Evolutionary conservation across 2,797 vertebrate genomes (phyloP).

Genomic region (Amazona finschi): DNA sequence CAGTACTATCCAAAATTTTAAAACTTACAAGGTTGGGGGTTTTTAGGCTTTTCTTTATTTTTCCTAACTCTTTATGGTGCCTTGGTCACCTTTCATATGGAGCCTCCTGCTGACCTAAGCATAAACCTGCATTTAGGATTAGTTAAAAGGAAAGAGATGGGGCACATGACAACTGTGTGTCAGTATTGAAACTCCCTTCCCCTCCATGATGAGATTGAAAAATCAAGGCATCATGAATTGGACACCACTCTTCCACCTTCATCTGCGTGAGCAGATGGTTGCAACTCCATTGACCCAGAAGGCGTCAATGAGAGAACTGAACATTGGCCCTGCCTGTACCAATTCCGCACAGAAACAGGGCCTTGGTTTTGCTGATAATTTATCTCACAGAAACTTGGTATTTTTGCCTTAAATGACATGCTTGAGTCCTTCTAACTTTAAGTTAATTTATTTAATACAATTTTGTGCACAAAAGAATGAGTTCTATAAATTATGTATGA

Average conservation of each 20-base stretch:
- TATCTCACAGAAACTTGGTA: slow-evolving; percentile 84
- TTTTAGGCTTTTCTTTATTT: slow-evolving; percentile 60
- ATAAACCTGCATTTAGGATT: slow-evolving; percentile 45
- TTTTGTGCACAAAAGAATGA: slow-evolving; percentile 86
- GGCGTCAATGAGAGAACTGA: background rate
- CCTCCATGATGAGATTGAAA: slow-evolving; percentile 11
- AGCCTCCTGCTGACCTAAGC: slow-evolving; percentile 47
- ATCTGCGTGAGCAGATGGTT: background rate
- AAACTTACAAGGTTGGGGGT: background rate
- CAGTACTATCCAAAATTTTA: slow-evolving; percentile 63
- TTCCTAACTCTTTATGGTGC: slow-evolving; percentile 79
- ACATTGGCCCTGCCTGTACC: background rate
- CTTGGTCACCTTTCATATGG: slow-evolving; percentile 79
- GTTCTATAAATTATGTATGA: slow-evolving; percentile 85
- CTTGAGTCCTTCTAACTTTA: slow-evolving; percentile 88
- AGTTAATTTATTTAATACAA: slow-evolving; percentile 93
- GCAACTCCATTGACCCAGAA: background rate
- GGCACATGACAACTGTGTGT: background rate
- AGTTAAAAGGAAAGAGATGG: background rate
- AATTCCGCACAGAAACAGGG: background rate
- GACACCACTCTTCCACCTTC: background rate
- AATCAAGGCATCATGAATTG: slow-evolving; percentile 45
- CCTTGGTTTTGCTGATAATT: slow-evolving; percentile 77
- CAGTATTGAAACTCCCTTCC: background rate
- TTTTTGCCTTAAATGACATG: slow-evolving; percentile 90